These are phyloP conservation scores for Apoda limacodes DNA, from an alignment of 2,888 invertebrate species.

Conservation along the genomic window DNA sequence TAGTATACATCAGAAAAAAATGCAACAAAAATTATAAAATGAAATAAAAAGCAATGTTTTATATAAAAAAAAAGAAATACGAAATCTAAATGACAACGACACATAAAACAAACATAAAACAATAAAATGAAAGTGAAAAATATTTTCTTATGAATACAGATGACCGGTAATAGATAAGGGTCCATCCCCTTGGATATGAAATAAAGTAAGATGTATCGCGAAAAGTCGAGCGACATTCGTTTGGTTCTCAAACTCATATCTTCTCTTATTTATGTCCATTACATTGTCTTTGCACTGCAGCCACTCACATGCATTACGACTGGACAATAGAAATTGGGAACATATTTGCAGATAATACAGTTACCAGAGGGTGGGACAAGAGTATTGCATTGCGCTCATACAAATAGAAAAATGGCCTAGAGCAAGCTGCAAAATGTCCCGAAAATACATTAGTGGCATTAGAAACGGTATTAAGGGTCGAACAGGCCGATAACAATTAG, in stretches of 20 bases:
- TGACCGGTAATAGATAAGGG: constrained; percentile 14
- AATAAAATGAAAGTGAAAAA: too few relatives aligned
- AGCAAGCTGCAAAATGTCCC: constrained; percentile 69
- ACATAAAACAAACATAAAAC: too few relatives aligned
- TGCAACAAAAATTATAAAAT: too few relatives aligned
- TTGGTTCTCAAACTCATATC: constrained; percentile 32
- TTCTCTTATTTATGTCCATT: constrained; percentile 62
- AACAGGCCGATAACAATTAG: constrained; percentile 63
- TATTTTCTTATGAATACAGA: too few relatives aligned
- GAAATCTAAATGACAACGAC: too few relatives aligned
- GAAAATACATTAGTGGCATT: constrained; percentile 68
- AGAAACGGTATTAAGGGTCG: constrained; percentile 65
- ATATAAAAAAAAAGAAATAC: too few relatives aligned
- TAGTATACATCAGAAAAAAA: too few relatives aligned
- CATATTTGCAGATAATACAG: constrained; percentile 66
- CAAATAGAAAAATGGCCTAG: constrained; percentile 63
- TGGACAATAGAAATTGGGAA: constrained; percentile 65
- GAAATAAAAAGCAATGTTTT: too few relatives aligned
- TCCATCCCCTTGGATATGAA: constrained; percentile 10
- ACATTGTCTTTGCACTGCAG: constrained; percentile 39
- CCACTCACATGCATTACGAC: constrained; percentile 39
- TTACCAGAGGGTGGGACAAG: constrained; percentile 49
- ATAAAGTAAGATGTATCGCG: constrained; percentile 34
- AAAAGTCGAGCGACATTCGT: constrained; percentile 23
- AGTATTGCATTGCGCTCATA: constrained; percentile 48